These are phyloP conservation scores for Miltochrista miniata DNA, from an alignment of 2,888 invertebrate genomes.

Conservation along the genomic window DNA sequence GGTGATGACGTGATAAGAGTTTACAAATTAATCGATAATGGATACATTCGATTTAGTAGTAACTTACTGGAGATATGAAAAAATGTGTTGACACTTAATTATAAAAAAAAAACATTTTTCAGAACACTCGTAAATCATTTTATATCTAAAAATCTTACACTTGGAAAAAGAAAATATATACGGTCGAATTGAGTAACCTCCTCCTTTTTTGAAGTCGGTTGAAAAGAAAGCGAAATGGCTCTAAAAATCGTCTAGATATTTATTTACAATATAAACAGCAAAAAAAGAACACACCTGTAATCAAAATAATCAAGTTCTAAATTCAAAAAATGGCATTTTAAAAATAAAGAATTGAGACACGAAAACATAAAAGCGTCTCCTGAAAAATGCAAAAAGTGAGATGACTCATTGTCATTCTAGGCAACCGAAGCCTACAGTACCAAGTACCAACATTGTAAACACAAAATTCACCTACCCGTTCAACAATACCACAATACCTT, in stretches of 20 bases:
- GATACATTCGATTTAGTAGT: constrained; percentile 7
- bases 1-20: constrained; percentile 10
- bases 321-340: too few relatives aligned
- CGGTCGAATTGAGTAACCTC: too few relatives aligned
- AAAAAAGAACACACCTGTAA: too few relatives aligned
- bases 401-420: neutral
- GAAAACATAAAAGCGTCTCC: neutral
- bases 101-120: neutral
- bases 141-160: too few relatives aligned
- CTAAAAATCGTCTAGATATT: too few relatives aligned
- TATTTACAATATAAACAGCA: too few relatives aligned
- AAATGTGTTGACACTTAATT: too few relatives aligned
- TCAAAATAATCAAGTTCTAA: too few relatives aligned
- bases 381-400: neutral
- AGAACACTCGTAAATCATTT: neutral
- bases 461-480: neutral
- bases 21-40: constrained; percentile 15
- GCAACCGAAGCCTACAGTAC: neutral
- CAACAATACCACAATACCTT: neutral
- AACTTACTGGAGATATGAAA: constrained; percentile 7
- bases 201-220: too few relatives aligned
- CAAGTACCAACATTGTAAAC: neutral
- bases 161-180: too few relatives aligned
- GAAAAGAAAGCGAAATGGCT: too few relatives aligned
- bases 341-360: too few relatives aligned